These are phyloP conservation scores for Avahi laniger DNA, from an alignment of 2,797 vertebrate genomes.

Conservation along the genomic window DNA sequence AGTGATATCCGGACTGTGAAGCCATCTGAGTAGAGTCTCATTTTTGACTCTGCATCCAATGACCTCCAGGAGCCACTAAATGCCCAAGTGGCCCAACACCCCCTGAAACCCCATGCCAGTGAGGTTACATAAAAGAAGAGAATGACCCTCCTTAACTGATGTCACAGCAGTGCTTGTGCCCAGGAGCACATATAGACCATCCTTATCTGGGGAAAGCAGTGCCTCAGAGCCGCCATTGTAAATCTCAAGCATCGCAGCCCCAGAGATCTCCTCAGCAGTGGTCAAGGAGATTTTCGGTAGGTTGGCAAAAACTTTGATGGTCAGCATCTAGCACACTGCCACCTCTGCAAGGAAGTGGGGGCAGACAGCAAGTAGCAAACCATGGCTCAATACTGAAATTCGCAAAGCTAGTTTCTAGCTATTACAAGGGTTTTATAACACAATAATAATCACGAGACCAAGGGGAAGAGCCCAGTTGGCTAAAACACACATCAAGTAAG, in stretches of 20 bases:
- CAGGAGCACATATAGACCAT: neutral
- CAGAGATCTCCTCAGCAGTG: neutral
- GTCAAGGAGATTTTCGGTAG: neutral
- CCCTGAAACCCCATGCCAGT: neutral
- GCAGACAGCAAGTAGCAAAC: neutral
- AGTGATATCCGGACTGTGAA: neutral
- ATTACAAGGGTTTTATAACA: neutral
- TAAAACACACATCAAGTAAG: neutral
- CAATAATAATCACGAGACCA: neutral
- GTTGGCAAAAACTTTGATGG: neutral
- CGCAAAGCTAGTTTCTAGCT: neutral
- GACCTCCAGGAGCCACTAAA: neutral
- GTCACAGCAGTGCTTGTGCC: neutral
- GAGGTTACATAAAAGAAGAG: neutral
- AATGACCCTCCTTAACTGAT: neutral
- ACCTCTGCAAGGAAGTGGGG: too few species aligned
- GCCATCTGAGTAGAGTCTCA: neutral
- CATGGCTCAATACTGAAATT: neutral
- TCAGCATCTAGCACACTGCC: neutral
- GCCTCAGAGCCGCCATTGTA: neutral
- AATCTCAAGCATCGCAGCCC: neutral
- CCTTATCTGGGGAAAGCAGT: neutral
- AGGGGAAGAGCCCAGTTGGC: neutral
- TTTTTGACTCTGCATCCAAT: neutral
- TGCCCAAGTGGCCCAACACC: neutral